These are phyloP conservation scores for Ardeotis arabs DNA, from an alignment of 2,113 vertebrate genomes.

Conservation along the genomic window DNA sequence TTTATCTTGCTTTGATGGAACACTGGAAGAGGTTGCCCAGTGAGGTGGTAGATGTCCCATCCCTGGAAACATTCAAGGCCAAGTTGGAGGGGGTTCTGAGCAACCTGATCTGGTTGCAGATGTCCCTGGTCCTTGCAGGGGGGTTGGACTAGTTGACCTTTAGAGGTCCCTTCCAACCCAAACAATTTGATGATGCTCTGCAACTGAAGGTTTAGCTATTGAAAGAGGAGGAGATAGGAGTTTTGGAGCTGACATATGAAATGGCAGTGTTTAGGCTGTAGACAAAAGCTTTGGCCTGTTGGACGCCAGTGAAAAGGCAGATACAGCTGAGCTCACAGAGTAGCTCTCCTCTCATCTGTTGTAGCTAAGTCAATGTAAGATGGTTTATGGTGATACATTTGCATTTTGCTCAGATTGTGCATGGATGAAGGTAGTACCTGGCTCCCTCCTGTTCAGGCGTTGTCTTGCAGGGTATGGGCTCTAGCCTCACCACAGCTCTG, in stretches of 20 bases:
- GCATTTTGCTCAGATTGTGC: not conserved
- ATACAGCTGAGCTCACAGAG: rapidly evolving
- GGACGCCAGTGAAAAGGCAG: rapidly evolving
- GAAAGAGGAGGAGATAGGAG: not conserved
- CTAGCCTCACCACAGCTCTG: rapidly evolving
- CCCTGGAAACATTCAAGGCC: too few relatives aligned
- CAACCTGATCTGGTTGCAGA: too few relatives aligned
- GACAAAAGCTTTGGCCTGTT: not conserved
- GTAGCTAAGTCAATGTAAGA: not conserved
- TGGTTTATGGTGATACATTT: not conserved
- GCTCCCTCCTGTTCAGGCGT: rapidly evolving
- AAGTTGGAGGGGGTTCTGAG: too few relatives aligned
- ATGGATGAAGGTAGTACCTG: not conserved
- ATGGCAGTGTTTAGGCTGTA: rapidly evolving
- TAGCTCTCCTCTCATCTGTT: rapidly evolving
- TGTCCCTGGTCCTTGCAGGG: too few relatives aligned
- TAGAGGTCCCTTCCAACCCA: too few relatives aligned
- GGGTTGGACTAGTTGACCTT: too few relatives aligned
- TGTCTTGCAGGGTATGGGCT: not conserved
- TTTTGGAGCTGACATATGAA: not conserved
- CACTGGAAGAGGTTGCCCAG: too few relatives aligned
- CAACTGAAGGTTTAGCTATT: not conserved
- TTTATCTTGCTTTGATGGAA: not conserved
- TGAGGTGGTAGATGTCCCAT: too few relatives aligned
- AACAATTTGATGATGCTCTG: not conserved